Conservation (phyloP, 1,140 invertebrate genomes). For the Achatina immaculata region DNA sequence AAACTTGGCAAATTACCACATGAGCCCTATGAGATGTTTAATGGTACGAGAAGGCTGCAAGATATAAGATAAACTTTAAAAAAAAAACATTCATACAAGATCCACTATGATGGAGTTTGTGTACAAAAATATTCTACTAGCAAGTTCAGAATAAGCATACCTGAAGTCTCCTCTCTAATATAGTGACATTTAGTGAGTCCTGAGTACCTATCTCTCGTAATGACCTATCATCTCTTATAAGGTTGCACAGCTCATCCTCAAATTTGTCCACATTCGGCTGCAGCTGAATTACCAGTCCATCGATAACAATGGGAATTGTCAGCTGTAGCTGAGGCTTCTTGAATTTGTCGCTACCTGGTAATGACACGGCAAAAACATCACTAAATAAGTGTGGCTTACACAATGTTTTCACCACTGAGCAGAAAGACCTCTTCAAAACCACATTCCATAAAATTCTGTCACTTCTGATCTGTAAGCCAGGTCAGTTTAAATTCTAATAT, state of each 20-base stretch:
- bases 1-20: too few species aligned
- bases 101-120: too few species aligned
- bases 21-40: too few species aligned
- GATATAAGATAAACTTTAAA: too few species aligned
- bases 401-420: not conserved
- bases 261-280: slow-evolving; percentile 67
- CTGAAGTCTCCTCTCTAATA: slow-evolving; percentile 64
- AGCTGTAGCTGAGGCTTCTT: slow-evolving; percentile 60
- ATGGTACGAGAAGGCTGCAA: too few species aligned
- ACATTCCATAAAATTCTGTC: too few species aligned
- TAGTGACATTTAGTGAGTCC: slow-evolving; percentile 44
- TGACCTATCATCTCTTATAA: slow-evolving; percentile 63
- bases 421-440: not conserved
- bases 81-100: too few species aligned
- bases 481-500: too few species aligned
- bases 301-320: slow-evolving; percentile 55
- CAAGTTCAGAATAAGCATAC: too few species aligned
- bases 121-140: too few species aligned
- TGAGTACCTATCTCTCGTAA: slow-evolving; percentile 46
- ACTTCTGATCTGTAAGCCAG: too few species aligned
- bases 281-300: slow-evolving; percentile 62
- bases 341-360: slow-evolving; percentile 57
- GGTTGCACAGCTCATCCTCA: slow-evolving; percentile 66
- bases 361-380: not conserved
- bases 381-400: not conserved